phyloP scores from a whole-genome alignment of 2,888 invertebrate genomes.

The Lepidonotus clava region DNA sequence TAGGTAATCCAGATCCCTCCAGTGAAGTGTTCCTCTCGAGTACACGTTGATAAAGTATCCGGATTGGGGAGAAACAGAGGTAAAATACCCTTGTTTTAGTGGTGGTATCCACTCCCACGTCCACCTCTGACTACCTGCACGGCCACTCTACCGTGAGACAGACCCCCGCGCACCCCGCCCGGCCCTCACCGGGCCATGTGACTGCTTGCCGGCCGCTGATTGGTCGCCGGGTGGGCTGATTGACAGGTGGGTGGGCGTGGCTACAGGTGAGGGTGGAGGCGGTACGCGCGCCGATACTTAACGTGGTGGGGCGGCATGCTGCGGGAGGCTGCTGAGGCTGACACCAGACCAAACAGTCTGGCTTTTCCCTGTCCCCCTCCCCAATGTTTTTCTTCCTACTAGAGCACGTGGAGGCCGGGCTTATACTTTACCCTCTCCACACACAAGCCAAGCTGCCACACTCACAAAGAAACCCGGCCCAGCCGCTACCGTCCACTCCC shows the following conservation, averaged over 20 bases:
- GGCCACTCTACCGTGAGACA: not conserved
- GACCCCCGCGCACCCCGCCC: not conserved
- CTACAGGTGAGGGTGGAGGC: not conserved
- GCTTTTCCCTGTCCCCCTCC: not conserved
- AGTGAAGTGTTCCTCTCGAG: no score
- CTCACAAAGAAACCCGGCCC: no score
- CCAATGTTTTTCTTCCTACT: constrained; percentile 2
- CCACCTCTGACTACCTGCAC: not conserved
- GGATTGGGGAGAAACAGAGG: no score
- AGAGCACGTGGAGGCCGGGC: not conserved
- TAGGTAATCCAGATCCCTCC: no score
- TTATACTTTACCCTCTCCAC: not conserved
- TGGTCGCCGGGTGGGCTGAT: not conserved
- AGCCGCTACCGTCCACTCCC: not conserved
- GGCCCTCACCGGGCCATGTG: not conserved
- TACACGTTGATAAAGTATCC: no score
- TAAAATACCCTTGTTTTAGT: no score
- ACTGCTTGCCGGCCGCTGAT: not conserved
- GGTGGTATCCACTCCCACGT: no score
- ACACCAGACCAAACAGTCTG: not conserved
- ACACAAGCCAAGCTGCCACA: not conserved
- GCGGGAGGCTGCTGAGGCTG: not conserved
- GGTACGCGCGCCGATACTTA: no score
- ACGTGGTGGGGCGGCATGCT: no score
- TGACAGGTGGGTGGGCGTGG: constrained; percentile 37